phyloP scores from a whole-genome alignment of 64 coral and sea anemone species.

The Orbicella faveolata region DNA sequence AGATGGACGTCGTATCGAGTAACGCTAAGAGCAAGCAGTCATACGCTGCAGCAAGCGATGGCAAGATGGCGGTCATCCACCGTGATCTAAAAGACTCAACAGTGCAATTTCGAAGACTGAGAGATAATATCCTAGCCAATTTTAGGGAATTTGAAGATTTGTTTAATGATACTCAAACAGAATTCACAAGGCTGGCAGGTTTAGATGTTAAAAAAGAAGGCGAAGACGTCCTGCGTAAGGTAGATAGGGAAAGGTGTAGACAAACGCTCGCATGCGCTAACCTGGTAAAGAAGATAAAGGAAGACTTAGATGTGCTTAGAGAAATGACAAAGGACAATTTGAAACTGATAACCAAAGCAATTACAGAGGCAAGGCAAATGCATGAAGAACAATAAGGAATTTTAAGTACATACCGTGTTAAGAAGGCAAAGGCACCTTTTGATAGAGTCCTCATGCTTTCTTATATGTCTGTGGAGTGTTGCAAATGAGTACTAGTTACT shows the following conservation, averaged over 20 bases:
- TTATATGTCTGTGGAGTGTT: too few relatives aligned
- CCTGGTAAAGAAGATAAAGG: not conserved
- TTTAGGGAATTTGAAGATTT: constrained; percentile 4
- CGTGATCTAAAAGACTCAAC: not conserved
- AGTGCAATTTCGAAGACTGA: not conserved
- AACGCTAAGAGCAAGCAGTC: not conserved
- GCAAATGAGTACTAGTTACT: too few relatives aligned
- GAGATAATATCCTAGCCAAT: not conserved
- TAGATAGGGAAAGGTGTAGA: not conserved
- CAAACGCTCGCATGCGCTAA: not conserved
- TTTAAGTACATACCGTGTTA: too few relatives aligned
- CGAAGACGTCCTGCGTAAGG: not conserved
- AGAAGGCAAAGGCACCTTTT: too few relatives aligned
- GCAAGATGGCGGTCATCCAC: not conserved
- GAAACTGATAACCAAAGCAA: not conserved
- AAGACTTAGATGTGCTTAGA: not conserved
- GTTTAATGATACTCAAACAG: not conserved
- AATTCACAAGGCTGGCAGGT: not conserved
- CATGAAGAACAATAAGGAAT: too few relatives aligned
- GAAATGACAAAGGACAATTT: not conserved
- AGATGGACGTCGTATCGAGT: not conserved
- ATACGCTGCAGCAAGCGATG: not conserved
- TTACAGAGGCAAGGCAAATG: too few relatives aligned
- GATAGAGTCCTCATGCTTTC: too few relatives aligned
- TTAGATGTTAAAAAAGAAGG: not conserved